Evolutionary conservation across 1,140 invertebrate species (phyloP), one percentile per base, ranked within the genome.

Genomic region (Nilaparvata lugens): DNA sequence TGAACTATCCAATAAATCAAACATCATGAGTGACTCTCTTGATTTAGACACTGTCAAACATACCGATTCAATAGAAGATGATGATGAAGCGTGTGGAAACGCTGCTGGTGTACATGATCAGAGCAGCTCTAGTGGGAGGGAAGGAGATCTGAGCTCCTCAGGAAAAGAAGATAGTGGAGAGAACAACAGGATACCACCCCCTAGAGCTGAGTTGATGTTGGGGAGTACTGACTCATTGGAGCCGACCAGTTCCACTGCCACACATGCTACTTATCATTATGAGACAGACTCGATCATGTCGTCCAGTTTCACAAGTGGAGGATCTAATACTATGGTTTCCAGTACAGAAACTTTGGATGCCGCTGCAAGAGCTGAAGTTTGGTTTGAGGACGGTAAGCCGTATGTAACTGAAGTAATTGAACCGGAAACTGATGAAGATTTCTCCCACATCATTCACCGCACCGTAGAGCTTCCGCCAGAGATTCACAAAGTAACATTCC

Each of bases 221-320:
- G 83, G 82, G n/a, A 86, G 83, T 66, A 84, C 81, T 2, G 83
- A 84, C 62, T 85, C 83, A 56, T 65, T 85, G 18, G 83, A 85
- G 63, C 82, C 82, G 9, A 83, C 84, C 0, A 88, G 85, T 66
- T 89, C 87, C 1, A 85, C 86, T 14, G 87, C 85, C 0, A 89
- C 87, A 0, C 82, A 87, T 68, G 88, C 88, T 16, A 89, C 87
- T n/a, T 89, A 87, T 68, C 87, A 88, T 66, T 87, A 86, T 67
- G 87, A 89, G 72, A 86, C 84, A 0, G 87, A 90, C 67, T 89
- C 88, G 0, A 79, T 87, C 18, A 88, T 88, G 83, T 89, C 87
- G 4, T 86, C 86, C 16, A 89, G 87, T 72, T 80, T 89, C 42
- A 88, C 87, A 25, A 89, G 87, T 73, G 84, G 82, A 67, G 85